These are phyloP conservation scores for Etia nguti DNA, from an alignment of 2,113 vertebrate species.

Conservation along the genomic window DNA sequence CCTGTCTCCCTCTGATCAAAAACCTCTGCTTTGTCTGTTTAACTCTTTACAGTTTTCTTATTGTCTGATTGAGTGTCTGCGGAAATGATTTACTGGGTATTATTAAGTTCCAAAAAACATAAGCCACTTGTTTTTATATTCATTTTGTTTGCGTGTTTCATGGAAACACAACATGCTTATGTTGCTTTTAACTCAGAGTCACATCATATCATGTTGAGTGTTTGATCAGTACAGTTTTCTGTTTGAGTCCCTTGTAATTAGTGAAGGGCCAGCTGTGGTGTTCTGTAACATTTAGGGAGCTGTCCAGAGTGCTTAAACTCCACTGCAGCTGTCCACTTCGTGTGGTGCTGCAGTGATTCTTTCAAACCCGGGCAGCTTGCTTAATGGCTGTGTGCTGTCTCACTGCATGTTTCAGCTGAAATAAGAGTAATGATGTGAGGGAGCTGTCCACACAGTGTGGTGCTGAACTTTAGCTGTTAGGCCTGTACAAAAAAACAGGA, in stretches of 20 bases:
- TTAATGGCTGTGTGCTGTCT: neutral
- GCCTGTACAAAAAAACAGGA: neutral
- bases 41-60: neutral
- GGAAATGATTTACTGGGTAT: neutral
- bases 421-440: neutral
- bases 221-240: neutral
- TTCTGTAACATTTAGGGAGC: slow-evolving; percentile 11
- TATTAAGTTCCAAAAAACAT: neutral
- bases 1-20: neutral
- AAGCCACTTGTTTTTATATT: neutral
- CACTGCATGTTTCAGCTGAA: neutral
- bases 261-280: neutral
- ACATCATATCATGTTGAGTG: neutral
- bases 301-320: neutral
- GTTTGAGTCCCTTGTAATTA: neutral
- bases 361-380: neutral
- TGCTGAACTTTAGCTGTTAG: neutral
- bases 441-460: neutral
- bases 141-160: rapidly evolving
- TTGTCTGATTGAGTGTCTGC: neutral
- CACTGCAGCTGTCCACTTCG: neutral
- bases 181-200: neutral
- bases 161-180: rapidly evolving
- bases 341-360: neutral
- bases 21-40: neutral